phyloP scores from a whole-genome alignment of 2,113 vertebrate species.

The Syngnathoides biaculeatus region DNA sequence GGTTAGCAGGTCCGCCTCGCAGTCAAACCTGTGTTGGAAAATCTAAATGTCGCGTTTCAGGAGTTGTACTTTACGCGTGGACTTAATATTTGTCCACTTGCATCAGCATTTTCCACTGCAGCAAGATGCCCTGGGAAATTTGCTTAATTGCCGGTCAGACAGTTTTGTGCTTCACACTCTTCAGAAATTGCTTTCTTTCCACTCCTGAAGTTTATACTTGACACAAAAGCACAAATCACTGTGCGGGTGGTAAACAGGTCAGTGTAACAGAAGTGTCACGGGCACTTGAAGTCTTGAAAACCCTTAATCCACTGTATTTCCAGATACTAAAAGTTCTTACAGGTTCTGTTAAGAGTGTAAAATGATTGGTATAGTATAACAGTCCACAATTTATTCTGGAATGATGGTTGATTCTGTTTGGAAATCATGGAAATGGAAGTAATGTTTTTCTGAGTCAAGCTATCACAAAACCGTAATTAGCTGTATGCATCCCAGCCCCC shows the following conservation, averaged over 20 bases:
- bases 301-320: background rate
- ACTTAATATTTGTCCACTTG: background rate
- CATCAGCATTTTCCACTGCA: background rate
- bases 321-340: background rate
- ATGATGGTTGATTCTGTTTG: background rate
- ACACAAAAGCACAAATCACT: slow-evolving; percentile 22
- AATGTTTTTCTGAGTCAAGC: background rate
- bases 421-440: background rate
- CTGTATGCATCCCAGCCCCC: too few species aligned
- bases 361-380: background rate
- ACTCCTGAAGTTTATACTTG: slow-evolving; percentile 44
- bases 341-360: background rate
- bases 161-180: slow-evolving; percentile 19
- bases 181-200: slow-evolving; percentile 36
- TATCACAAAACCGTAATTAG: background rate
- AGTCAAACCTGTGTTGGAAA: too few species aligned
- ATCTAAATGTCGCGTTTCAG: background rate
- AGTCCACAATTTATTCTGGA: background rate
- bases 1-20: too few species aligned
- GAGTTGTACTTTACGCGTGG: background rate
- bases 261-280: background rate
- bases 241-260: slow-evolving; percentile 43
- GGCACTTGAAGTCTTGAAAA: background rate
- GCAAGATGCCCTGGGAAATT: slow-evolving; percentile 45
- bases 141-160: slow-evolving; percentile 21